These are phyloP conservation scores for Calephelis virginiensis DNA, from an alignment of 1,140 invertebrate species.

Conservation along the genomic window DNA sequence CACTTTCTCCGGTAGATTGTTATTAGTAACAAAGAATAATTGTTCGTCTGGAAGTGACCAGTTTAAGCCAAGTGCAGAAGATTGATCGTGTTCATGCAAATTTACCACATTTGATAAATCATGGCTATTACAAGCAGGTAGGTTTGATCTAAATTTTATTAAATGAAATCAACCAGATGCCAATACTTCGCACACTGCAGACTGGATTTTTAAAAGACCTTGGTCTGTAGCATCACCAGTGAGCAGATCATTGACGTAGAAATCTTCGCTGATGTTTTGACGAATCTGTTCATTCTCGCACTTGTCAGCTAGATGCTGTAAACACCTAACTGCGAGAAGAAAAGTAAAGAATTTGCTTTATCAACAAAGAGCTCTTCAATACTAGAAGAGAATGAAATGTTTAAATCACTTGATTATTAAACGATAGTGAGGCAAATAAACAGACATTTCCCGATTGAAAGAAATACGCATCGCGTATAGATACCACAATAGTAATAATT, in stretches of 20 bases:
- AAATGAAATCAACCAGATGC: constrained; percentile 22
- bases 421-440: too few relatives aligned
- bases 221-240: constrained; percentile 15
- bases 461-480: too few relatives aligned
- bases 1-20: neutral
- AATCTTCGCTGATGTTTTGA: constrained; percentile 20
- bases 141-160: constrained; percentile 22
- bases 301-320: constrained; percentile 7
- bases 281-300: constrained; percentile 11
- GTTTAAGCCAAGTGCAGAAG: constrained; percentile 17
- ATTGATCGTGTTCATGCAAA: constrained; percentile 12
- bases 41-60: constrained; percentile 19
- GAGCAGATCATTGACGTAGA: constrained; percentile 24
- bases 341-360: too few relatives aligned
- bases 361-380: too few relatives aligned
- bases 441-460: too few relatives aligned
- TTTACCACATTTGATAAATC: constrained; percentile 16
- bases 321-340: constrained; percentile 20
- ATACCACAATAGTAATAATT: too few relatives aligned
- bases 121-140: constrained; percentile 12
- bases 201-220: constrained; percentile 12
- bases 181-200: constrained; percentile 10
- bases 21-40: constrained; percentile 14
- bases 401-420: too few relatives aligned
- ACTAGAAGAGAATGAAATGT: too few relatives aligned